Base-by-base conservation (phyloP, 2,113 vertebrate genomes). In the Apaloderma vittatum region DNA sequence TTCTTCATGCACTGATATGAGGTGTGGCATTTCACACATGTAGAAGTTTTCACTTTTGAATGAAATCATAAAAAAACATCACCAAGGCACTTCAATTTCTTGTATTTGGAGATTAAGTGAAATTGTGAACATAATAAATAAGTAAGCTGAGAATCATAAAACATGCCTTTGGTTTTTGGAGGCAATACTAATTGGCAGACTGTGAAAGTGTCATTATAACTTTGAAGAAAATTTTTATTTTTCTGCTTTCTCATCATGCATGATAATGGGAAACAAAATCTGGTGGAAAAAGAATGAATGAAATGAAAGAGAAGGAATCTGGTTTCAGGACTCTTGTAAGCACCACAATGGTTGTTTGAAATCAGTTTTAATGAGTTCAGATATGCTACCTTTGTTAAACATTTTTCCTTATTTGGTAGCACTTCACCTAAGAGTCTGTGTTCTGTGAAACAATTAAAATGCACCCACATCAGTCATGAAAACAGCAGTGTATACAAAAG, bases 201-300 rank as follows among this genome's bases (percentile, higher is more conserved):
- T 78, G 23, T 75, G 55, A 93, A 95, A 83, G 3, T 61, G 2
- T 91, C 46, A 77, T 71, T 52, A 65, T 59, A 94, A 81, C 22
- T 93, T 71, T 61, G 29, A 86, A 75, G 37, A 65, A 87, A 67
- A 79, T 4, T 11, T 30, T 58, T 89, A 7, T 57, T 86, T 93
- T 81, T 89, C 78, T 92, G 27, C 52, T 93, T 95, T 95, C 20
- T 94, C 6, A 19, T 93, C 40, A 65, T 79, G 78, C 26, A 43
- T 45, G 34, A 78, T 22, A 89, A 87, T 32, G 72, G 57, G 30
- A 97, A 97, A 92, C 89, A 24, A 94, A 89, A 89, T 91, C 12
- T 29, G 32, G 17, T 76, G 86, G 37, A 17, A 88, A 88, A 9
- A 76, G 11, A 76, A 23, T 40, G 40, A 40, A 40, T 40, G 40